These are phyloP conservation scores for Hyperoodon ampullatus DNA, from an alignment of 2,113 vertebrate genomes.

Conservation along the genomic window DNA sequence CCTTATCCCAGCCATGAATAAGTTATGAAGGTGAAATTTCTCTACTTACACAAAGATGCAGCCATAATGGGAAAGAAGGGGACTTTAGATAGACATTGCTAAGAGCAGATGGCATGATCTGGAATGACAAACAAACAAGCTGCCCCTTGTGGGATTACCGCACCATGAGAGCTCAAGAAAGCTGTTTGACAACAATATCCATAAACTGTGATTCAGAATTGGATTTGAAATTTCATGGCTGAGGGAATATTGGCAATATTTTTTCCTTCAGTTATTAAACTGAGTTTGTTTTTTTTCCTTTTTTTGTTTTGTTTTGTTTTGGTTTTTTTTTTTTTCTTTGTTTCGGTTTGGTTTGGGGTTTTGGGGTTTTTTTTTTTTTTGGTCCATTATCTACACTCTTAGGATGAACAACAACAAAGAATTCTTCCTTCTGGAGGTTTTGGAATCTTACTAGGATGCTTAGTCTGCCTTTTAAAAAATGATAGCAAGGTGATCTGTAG, in stretches of 20 bases:
- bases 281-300: background rate
- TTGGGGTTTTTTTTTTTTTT: accelerated
- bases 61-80: background rate
- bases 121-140: slow-evolving; percentile 6
- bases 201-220: background rate
- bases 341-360: background rate
- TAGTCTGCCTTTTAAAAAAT: background rate
- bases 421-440: background rate
- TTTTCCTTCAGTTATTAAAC: slow-evolving; percentile 38
- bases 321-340: background rate
- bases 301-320: background rate
- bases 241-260: background rate
- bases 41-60: slow-evolving; percentile 49
- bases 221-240: background rate
- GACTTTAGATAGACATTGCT: slow-evolving; percentile 11
- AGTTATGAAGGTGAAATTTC: slow-evolving; percentile 63
- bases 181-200: background rate
- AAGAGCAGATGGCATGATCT: slow-evolving; percentile 45
- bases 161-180: background rate
- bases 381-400: background rate
- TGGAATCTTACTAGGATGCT: background rate
- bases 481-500: background rate
- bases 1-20: slow-evolving; percentile 42
- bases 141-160: background rate
- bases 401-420: background rate